Conservation (phyloP, 2,113 vertebrate genomes). For the Rafetus swinhoei region DNA sequence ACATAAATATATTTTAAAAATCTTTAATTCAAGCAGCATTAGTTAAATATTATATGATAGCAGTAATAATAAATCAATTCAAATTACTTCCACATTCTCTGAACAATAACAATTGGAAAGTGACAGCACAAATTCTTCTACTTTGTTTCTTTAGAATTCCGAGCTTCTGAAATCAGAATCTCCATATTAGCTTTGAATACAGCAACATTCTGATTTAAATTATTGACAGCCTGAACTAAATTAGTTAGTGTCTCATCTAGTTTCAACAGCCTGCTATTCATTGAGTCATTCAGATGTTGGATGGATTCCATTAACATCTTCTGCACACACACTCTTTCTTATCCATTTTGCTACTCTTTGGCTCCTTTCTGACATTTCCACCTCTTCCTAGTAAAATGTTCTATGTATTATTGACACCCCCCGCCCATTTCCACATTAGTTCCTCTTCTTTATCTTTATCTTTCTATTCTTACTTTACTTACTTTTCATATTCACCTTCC, state of each 20-base stretch:
- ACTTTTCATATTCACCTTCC: background rate
- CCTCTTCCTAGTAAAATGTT: conserved; percentile 35
- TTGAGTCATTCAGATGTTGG: conserved; percentile 70
- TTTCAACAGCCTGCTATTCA: conserved; percentile 73
- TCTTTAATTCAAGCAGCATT: background rate
- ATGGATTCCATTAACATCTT: conserved; percentile 75
- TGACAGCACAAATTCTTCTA: background rate
- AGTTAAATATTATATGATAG: conserved; percentile 3
- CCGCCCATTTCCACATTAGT: background rate
- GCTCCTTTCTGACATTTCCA: conserved; percentile 60
- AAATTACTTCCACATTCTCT: background rate
- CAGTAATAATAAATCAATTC: background rate
- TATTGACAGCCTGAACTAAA: conserved; percentile 76
- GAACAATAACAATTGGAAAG: conserved; percentile 39
- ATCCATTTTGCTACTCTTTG: conserved; percentile 63
- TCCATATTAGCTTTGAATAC: conserved; percentile 48
- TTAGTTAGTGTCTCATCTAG: conserved; percentile 71
- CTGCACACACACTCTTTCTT: conserved; percentile 43
- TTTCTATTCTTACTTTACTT: background rate
- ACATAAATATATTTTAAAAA: background rate
- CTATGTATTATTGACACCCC: background rate
- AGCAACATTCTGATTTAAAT: conserved; percentile 70
- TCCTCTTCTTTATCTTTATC: background rate
- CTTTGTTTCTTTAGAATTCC: conserved; percentile 36
- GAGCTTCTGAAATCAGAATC: conserved; percentile 53